Percentiles rank a stretch among this genome's conserved stretches.
phyloP scores from a whole-genome alignment of 2,797 vertebrate genomes.

The Amblyopsis hoosieri region DNA sequence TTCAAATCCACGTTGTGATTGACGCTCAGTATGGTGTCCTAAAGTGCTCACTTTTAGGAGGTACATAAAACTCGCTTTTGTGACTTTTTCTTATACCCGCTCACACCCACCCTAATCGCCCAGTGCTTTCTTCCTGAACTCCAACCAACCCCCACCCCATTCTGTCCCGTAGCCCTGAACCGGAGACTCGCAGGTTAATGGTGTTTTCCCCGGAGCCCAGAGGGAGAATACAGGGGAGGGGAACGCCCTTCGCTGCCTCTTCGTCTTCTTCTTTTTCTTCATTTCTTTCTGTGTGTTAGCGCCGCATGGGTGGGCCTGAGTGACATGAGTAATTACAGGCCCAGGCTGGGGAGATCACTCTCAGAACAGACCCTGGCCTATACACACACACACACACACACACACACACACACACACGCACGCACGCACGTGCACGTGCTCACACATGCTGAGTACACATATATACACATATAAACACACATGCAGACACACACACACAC shows the following conservation, averaged over 20 bases:
- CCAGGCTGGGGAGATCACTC: conserved; percentile 27
- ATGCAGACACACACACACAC: background rate
- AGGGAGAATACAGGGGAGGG: background rate
- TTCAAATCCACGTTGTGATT: too few relatives aligned
- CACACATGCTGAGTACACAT: background rate
- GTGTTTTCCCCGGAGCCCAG: conserved; percentile 59
- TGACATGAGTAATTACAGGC: conserved; percentile 59
- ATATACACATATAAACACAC: background rate
- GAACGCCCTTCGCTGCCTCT: conserved; percentile 9
- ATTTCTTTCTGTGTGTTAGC: conserved; percentile 19
- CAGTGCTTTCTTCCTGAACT: background rate
- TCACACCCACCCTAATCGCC: background rate
- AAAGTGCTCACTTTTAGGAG: too few relatives aligned
- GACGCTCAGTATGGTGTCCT: too few relatives aligned
- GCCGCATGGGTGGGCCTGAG: conserved; percentile 39
- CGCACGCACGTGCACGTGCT: background rate
- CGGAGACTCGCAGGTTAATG: conserved; percentile 61
- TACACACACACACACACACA: conserved; percentile 1
- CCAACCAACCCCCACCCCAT: conserved; percentile 6
- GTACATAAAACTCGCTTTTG: too few relatives aligned
- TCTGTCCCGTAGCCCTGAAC: conserved; percentile 38
- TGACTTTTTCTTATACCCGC: background rate
- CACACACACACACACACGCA: background rate
- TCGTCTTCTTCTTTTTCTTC: background rate
- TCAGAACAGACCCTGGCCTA: background rate